These are phyloP conservation scores for Tipula helvola DNA, from an alignment of 2,888 invertebrate species.

Conservation along the genomic window DNA sequence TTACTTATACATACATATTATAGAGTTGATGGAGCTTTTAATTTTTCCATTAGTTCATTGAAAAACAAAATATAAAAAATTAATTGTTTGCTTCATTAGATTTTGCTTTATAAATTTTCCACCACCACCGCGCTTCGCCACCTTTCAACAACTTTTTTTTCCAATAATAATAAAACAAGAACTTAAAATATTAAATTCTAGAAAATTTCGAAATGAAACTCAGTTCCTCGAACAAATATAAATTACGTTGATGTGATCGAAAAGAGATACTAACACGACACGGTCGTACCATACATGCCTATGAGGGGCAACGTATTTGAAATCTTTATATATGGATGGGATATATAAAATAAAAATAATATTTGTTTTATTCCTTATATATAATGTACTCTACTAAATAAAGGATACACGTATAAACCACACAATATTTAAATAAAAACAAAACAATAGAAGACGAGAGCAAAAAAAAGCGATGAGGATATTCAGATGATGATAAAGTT, in stretches of 20 bases:
- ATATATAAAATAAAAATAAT: background rate
- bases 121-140: background rate
- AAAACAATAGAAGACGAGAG: background rate
- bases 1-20: background rate
- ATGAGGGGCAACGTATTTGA: background rate
- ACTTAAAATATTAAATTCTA: background rate
- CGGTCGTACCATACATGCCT: background rate
- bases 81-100: background rate
- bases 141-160: background rate
- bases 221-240: background rate
- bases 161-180: background rate
- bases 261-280: background rate
- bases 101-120: background rate
- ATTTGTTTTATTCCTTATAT: background rate
- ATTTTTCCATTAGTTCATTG: background rate
- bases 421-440: background rate
- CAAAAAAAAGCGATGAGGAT: conserved; percentile 7
- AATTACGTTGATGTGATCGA: background rate
- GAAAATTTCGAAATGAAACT: background rate
- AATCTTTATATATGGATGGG: background rate
- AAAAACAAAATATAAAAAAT: background rate
- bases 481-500: conserved; percentile 13
- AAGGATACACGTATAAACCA: background rate
- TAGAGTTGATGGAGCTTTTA: background rate
- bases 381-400: background rate